Conservation (phyloP, 2,113 vertebrate species). For the Scolopax mira region DNA sequence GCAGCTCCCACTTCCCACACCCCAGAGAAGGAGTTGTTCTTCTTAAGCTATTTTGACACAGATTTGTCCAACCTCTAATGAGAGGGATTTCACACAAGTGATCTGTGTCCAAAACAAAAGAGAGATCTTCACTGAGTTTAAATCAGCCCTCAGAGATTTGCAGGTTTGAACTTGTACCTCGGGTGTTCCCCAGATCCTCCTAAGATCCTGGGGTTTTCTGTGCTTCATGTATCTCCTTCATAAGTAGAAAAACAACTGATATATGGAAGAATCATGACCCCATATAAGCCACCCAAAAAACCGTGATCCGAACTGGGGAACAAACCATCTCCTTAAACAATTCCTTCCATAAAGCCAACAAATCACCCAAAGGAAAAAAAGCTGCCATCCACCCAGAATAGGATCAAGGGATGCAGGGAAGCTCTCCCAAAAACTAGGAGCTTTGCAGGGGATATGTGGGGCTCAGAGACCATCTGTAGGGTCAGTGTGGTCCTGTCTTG, state of each 20-base stretch:
- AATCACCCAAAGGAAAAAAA: neutral
- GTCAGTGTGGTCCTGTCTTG: accelerated
- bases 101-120: neutral
- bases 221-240: neutral
- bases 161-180: neutral
- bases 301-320: neutral
- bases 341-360: neutral
- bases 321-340: neutral
- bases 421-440: neutral
- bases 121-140: neutral
- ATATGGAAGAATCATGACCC: neutral
- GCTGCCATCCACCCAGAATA: accelerated
- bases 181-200: neutral
- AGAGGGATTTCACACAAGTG: neutral
- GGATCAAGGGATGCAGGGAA: accelerated
- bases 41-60: neutral
- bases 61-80: neutral
- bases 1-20: neutral
- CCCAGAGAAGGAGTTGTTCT: neutral
- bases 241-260: neutral
- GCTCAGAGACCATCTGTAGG: neutral
- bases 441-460: neutral
- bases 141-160: neutral
- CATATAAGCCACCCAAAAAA: neutral
- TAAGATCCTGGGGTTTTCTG: neutral